Base-by-base conservation (phyloP, 1,140 invertebrate species). In the Drosophila biarmipes region DNA sequence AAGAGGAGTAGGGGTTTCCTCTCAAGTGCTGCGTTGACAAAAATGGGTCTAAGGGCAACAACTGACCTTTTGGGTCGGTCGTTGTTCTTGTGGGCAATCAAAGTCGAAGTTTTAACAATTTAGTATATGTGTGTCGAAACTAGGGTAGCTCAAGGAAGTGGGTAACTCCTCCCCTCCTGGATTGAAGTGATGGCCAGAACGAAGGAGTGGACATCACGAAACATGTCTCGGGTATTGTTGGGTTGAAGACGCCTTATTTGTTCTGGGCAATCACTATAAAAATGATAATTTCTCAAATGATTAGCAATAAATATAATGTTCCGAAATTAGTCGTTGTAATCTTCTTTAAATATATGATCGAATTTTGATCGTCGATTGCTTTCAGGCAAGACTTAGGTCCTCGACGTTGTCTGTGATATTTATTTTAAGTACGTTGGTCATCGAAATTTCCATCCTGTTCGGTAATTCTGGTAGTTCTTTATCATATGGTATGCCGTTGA, bases 401-500 rank as follows among this genome's bases (percentile, higher is more conserved):
- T 24, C 43, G 21, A 45, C 3, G 21, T 21, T 21, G 6, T 45
- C 21, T 45, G 43, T 45, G 43, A 45, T 45, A 45, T 45, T 45
- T n/a, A 45, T 24, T 2, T 24, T 21, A 7, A 45, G 5, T 24
- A 7, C 6, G 12, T 24, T 21, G 12, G 43, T 24, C 43, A 45
- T 15, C 2, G 24, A 29, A 10, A 27, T 48, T 48, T 48, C 14
- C 21, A 48, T 29, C 3, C 2, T 48, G 45, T 27, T 27, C 12
- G 29, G 45, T 27, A 48, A n/a, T 7, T 14, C 15, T 6, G 21
- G 24, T 29, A 48, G 45, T 15, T 29, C 24, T 5, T 48, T 48
- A 15, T 48, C 45, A 27, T 48, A 48, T n/a, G 45, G 45, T 8
- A 48, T 48, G 6, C 45, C 45, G 8, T 46, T 46, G 24, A 46